Evolutionary conservation across 2,888 invertebrate genomes (phyloP), one percentile per base, ranked within the genome.

Genomic region (Cyclophora punctaria): DNA sequence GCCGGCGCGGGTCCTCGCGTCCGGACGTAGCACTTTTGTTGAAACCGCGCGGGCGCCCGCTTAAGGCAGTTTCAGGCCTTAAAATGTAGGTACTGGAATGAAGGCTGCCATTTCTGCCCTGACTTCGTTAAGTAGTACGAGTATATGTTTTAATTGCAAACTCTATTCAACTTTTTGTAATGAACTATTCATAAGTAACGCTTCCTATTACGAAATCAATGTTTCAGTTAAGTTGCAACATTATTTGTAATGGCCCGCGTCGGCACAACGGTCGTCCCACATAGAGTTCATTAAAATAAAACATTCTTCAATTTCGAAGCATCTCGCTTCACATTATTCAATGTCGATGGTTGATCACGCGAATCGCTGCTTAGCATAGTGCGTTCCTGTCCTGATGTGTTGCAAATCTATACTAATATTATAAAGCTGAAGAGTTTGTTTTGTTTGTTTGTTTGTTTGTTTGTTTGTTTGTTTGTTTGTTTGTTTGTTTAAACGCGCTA

Each of bases 311-410:
- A 76, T 78, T 78, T 73, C 69, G 75, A 75, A 68, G 64, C 73
- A 78, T 80, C 78, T 78, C 66, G 62, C 60, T 62, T 69, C 73
- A 80, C 82, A 81, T 84, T 78, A 83, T 74, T 83, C 80, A 81
- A 80, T 76, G 83, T 79, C 77, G 64, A 67, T 54, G 57, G 4
- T 37, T 64, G 63, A 37, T 5, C 84, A 85, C 83, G 83, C 83
- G 66, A 82, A 73, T 70, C 65, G 59, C 79, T 74, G 71, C 71
- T 78, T 75, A 77, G 60, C 33, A 20, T 20, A 20, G 20, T 20
- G 20, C 20, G 20, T 20, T 20, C 20, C 20, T 20, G 2, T 20
- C 20, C 20, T 20, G 20, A 20, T 20, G 20, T 20, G 20, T 20
- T 2, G 20, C 20, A 20, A 20, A 20, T 20, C n/a, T n/a, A n/a